Conservation (phyloP, 2,888 invertebrate species). For the Lucinisca nassula region DNA sequence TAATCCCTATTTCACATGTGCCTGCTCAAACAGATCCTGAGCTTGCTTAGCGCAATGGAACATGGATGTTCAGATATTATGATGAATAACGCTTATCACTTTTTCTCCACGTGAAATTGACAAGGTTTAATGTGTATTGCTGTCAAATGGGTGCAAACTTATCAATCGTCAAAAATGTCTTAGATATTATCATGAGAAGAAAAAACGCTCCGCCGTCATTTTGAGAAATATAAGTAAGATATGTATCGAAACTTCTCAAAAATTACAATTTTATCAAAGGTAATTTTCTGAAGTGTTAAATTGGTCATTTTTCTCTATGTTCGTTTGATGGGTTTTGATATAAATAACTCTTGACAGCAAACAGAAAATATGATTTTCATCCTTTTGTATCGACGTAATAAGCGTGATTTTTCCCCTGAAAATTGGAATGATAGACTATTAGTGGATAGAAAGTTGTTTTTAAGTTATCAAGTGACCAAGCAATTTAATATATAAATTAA, state of each 20-base stretch:
- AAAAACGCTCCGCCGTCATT: conserved; percentile 5
- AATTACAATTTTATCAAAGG: conserved; percentile 19
- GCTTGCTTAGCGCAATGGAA: neutral
- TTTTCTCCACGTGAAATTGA: conserved; percentile 44
- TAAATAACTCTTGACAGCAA: conserved; percentile 12
- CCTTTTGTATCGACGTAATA: neutral
- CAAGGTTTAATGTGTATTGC: conserved; percentile 30
- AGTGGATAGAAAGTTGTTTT: too few relatives aligned
- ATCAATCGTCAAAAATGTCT: conserved; percentile 20
- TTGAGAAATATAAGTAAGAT: conserved; percentile 10
- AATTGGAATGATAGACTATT: too few relatives aligned
- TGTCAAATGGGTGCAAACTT: conserved; percentile 23
- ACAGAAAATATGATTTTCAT: conserved; percentile 15
- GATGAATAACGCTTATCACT: conserved; percentile 46
- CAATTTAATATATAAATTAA: too few relatives aligned
- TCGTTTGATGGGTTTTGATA: conserved; percentile 16
- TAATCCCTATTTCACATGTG: too few relatives aligned
- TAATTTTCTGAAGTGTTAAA: conserved; percentile 14
- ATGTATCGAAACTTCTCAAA: conserved; percentile 17
- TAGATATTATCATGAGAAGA: conserved; percentile 10
- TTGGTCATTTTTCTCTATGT: conserved; percentile 12
- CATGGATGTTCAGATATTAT: conserved; percentile 14
- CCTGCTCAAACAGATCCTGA: too few relatives aligned
- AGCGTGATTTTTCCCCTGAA: neutral
- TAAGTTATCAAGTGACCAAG: too few relatives aligned